phyloP scores from a whole-genome alignment of 2,888 invertebrate genomes.

The Diaperis boleti region DNA sequence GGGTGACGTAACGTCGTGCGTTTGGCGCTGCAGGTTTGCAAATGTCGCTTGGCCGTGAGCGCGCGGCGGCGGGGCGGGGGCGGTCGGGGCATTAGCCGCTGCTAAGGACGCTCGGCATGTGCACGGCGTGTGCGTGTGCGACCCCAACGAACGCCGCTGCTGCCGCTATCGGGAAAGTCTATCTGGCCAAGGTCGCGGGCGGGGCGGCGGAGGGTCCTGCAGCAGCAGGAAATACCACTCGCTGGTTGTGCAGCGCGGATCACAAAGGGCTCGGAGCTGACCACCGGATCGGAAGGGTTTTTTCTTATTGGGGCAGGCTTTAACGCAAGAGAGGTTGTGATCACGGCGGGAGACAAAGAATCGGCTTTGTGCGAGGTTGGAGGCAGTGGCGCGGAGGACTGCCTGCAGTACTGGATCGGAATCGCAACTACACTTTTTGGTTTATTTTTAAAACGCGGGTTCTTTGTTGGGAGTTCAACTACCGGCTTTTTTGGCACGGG shows the following conservation, averaged over 20 bases:
- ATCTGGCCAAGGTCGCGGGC: conserved; percentile 46
- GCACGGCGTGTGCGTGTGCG: conserved; percentile 68
- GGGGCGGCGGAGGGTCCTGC: conserved; percentile 24
- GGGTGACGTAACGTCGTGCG: conserved; percentile 34
- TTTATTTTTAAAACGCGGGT: not conserved
- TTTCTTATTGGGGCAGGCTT: conserved; percentile 7
- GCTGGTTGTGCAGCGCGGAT: conserved; percentile 10
- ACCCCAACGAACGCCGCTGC: conserved; percentile 40
- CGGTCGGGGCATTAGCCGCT: conserved; percentile 75
- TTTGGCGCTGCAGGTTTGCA: conserved; percentile 42
- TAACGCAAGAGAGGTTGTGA: conserved; percentile 14
- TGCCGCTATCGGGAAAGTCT: conserved; percentile 42
- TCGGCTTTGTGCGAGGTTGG: not conserved
- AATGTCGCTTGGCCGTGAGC: conserved; percentile 36
- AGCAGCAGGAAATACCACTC: conserved; percentile 32
- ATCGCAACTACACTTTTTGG: not conserved
- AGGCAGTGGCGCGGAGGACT: conserved; percentile 6
- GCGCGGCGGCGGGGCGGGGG: conserved; percentile 61
- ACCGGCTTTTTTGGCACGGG: not conserved
- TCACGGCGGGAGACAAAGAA: not conserved
- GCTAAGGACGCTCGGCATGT: conserved; percentile 68
- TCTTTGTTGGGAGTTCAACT: not conserved
- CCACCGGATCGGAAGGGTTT: conserved; percentile 1
- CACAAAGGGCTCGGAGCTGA: not conserved
- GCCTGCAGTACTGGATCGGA: not conserved